Evolutionary conservation across 2,113 vertebrate species (phyloP), one percentile per base, ranked within the genome.

Genomic region (Steatornis caripensis): DNA sequence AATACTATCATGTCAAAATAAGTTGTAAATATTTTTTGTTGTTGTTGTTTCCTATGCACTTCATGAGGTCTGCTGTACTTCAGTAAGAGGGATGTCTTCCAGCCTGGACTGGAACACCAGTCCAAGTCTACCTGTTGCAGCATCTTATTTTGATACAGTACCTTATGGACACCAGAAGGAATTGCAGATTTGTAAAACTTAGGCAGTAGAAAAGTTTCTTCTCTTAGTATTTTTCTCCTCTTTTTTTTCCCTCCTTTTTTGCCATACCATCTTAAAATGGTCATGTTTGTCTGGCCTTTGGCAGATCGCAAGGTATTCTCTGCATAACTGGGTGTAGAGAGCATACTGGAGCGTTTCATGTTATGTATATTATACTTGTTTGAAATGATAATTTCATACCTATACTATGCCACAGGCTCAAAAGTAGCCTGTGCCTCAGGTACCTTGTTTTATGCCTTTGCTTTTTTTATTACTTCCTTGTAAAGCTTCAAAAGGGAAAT

Each of bases 401-500:
- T 79, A 4, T 30, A n/a, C 26, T 32, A 16, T 93, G 45, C 53
- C 69, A 39, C 34, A 84, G 60, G 48, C 34, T 91, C 13, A 39
- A 76, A 84, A 78, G 27, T 76, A 70, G 27, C 19, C 20, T 48
- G 0, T 78, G 30, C 48, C 37, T 74, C 60, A 34, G 37, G 22
- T 74, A 30, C 36, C 60, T 30, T 43, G 22, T 51, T 90, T 89
- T 61, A 75, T 76, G 9, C 12, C 41, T 70, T 68, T 75, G 11
- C 55, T 45, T 89, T 75, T 90, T 69, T 68, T 15, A 72, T 76
- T 93, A 12, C 12, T 68, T 71, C 26, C 32, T 75, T 87, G 10
- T 39, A 78, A 76, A 65, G 17, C 43, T 89, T 84, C 72, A 53
- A 93, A 94, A 84, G 10, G 12, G 30, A 94, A 79, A 76, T 30